These are phyloP conservation scores for Microplitis deprimator DNA, from an alignment of 2,888 invertebrate genomes.

Conservation along the genomic window DNA sequence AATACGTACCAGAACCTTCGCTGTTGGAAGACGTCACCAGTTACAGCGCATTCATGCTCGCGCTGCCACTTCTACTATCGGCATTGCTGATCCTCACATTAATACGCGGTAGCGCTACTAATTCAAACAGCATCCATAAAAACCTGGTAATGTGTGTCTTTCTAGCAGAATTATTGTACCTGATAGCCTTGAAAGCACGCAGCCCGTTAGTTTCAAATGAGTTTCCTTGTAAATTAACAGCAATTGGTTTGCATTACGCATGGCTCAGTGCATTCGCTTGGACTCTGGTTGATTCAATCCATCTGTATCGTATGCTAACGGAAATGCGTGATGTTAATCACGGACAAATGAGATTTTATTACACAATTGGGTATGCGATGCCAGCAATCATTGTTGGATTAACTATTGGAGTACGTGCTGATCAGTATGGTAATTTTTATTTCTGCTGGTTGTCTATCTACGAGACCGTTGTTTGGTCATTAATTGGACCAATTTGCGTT, in stretches of 20 bases:
- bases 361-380: constrained; percentile 91
- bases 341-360: constrained; percentile 93
- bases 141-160: constrained; percentile 94
- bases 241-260: constrained; percentile 93
- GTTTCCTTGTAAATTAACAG: constrained; percentile 90
- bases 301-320: constrained; percentile 93
- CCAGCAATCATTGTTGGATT: constrained; percentile 93
- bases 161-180: constrained; percentile 86
- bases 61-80: constrained; percentile 83
- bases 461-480: constrained; percentile 95
- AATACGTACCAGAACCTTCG: constrained; percentile 91
- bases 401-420: constrained; percentile 92
- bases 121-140: constrained; percentile 94
- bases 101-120: constrained; percentile 88
- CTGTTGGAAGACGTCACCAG: constrained; percentile 89
- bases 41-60: constrained; percentile 89
- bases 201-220: constrained; percentile 86
- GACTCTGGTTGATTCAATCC: constrained; percentile 93
- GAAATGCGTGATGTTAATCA: constrained; percentile 97
- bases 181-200: constrained; percentile 89
- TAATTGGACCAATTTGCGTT: constrained; percentile 90
- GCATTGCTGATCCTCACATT: constrained; percentile 87
- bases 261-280: constrained; percentile 93
- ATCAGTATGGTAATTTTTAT: constrained; percentile 94
- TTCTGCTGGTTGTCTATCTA: constrained; percentile 97